Conservation (phyloP, 2,797 vertebrate genomes). For the Uromys caudimaculatus region DNA sequence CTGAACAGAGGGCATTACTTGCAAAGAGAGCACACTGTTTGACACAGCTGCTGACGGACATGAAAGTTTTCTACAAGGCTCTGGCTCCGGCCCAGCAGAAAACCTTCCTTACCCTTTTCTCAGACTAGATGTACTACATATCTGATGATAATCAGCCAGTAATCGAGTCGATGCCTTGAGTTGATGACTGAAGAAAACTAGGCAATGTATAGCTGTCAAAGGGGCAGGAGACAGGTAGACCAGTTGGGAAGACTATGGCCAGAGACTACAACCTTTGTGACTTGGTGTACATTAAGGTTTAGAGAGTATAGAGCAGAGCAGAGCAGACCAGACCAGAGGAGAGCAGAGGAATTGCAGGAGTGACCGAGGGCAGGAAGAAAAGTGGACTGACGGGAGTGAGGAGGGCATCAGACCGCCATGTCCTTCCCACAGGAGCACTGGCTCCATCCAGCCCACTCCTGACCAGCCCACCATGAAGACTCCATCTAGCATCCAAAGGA, state of each 20-base stretch:
- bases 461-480: fast-evolving
- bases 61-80: not conserved
- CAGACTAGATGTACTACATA: fast-evolving
- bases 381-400: not conserved
- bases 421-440: no score
- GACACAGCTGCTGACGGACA: no score
- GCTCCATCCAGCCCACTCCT: not conserved
- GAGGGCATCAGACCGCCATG: no score
- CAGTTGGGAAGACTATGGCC: fast-evolving
- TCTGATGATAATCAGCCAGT: not conserved
- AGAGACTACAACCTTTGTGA: no score
- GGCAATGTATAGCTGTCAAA: fast-evolving
- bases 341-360: not conserved
- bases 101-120: not conserved
- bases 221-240: not conserved
- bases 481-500: not conserved
- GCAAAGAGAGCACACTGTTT: fast-evolving
- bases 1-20: fast-evolving
- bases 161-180: fast-evolving
- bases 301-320: not conserved
- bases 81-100: fast-evolving
- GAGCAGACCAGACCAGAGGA: not conserved
- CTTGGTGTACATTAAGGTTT: no score
- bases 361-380: not conserved
- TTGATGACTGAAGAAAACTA: fast-evolving